Conservation (phyloP, 2,888 invertebrate genomes). For the Aleiodes testaceus region DNA sequence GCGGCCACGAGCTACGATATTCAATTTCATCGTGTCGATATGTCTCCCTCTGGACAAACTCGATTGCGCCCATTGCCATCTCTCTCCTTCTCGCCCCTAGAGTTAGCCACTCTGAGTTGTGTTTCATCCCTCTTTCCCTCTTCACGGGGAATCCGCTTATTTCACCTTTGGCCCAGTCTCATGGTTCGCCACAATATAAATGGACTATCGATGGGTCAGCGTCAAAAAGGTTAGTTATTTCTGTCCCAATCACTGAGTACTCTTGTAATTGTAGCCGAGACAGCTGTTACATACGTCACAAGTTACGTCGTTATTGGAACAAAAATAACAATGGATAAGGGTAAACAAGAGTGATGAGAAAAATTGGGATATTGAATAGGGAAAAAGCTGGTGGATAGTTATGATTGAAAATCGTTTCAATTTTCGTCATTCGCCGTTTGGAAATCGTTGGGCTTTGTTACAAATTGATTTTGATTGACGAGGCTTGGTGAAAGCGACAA, state of each 20-base stretch:
- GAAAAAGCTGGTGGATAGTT: background rate
- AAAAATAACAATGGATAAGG: background rate
- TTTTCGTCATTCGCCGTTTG: background rate
- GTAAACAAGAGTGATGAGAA: background rate
- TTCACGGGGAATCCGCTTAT: background rate
- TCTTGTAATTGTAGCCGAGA: background rate
- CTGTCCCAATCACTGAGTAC: background rate
- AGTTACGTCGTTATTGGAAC: background rate
- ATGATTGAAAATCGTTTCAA: constrained; percentile 8
- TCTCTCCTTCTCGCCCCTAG: background rate
- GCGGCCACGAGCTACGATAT: constrained; percentile 27
- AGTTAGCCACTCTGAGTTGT: background rate
- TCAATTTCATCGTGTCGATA: constrained; percentile 37
- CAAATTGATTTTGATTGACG: constrained; percentile 40
- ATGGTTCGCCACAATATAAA: background rate
- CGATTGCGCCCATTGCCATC: background rate
- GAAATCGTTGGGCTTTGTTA: constrained; percentile 20
- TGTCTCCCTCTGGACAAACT: constrained; percentile 34
- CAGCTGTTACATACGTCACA: background rate
- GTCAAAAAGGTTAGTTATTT: constrained; percentile 1
- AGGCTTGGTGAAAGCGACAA: constrained; percentile 33
- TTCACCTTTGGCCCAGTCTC: constrained; percentile 3
- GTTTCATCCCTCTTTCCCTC: background rate
- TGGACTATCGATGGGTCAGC: background rate
- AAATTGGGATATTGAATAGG: background rate